Conservation (phyloP, 2,113 vertebrate genomes). For the Ursus arctos region DNA sequence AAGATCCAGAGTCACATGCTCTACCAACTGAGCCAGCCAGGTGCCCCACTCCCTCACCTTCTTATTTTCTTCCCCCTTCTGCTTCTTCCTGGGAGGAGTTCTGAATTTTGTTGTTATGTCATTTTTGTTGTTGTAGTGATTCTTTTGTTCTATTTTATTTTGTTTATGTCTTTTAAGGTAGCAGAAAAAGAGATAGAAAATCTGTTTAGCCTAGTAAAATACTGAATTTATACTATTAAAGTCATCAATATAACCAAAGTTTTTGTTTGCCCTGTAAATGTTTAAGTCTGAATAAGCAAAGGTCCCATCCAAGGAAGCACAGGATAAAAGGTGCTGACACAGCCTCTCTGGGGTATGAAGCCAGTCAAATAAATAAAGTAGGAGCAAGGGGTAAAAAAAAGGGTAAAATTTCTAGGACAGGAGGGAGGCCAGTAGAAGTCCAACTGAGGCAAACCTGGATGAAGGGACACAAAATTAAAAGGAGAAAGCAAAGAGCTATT, state of each 20-base stretch:
- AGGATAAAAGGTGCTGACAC: background rate
- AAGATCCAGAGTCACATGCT: no score
- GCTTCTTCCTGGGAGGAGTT: background rate
- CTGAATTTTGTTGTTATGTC: background rate
- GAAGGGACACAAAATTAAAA: background rate
- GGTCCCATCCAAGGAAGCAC: background rate
- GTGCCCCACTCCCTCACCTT: background rate
- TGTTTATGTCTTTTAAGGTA: background rate
- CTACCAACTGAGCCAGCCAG: no score
- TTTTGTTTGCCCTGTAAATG: background rate
- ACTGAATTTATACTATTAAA: background rate
- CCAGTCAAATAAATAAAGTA: background rate
- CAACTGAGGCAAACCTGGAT: background rate
- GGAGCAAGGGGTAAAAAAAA: background rate
- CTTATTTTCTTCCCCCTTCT: background rate
- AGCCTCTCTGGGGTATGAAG: background rate
- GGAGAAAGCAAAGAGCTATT: background rate
- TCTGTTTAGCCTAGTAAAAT: background rate
- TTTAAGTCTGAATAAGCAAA: slow-evolving; percentile 35
- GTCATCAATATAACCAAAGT: background rate
- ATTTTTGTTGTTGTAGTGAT: background rate
- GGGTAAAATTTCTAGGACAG: background rate
- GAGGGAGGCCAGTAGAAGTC: background rate
- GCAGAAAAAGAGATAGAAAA: background rate
- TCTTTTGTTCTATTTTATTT: background rate